Conservation (phyloP, 2,113 vertebrate genomes). For the Ifrita kowaldi region DNA sequence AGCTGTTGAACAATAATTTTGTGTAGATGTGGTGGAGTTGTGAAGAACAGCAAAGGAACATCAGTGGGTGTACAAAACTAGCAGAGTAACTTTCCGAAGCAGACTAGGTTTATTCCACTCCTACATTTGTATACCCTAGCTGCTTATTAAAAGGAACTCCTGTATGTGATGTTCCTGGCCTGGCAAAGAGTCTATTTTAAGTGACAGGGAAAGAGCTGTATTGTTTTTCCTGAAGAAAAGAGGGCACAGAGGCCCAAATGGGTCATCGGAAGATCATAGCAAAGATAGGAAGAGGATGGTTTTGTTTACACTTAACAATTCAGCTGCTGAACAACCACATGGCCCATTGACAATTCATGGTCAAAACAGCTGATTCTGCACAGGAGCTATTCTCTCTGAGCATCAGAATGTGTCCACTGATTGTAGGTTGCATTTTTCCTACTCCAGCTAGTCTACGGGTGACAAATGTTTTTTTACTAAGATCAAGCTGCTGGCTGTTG, state of each 20-base stretch:
- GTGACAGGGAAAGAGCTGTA: background rate
- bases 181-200: background rate
- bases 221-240: background rate
- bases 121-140: fast-evolving
- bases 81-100: background rate
- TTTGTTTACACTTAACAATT: background rate
- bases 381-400: background rate
- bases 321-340: background rate
- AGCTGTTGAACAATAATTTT: background rate
- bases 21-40: background rate
- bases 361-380: background rate
- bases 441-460: background rate
- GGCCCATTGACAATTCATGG: background rate
- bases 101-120: background rate
- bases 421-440: background rate
- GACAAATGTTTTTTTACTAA: background rate
- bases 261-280: background rate
- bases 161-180: background rate
- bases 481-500: background rate
- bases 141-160: background rate
- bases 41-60: background rate
- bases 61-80: background rate
- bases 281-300: background rate
- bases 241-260: background rate
- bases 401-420: background rate